Conservation (phyloP, 2,888 invertebrate genomes). For the Netelia fuscicornis region DNA sequence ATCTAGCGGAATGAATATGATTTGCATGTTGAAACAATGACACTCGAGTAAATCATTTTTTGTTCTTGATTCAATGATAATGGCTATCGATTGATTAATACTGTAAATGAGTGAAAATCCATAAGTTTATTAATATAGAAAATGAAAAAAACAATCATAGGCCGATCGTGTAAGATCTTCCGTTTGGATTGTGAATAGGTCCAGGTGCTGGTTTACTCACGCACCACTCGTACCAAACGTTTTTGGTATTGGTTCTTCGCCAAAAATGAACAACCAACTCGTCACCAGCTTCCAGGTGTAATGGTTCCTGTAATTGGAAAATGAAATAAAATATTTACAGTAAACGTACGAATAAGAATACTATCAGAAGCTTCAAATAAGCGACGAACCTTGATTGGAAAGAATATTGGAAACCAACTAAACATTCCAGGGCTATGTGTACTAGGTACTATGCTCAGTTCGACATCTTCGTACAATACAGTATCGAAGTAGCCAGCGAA, state of each 20-base stretch:
- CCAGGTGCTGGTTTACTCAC: conserved; percentile 87
- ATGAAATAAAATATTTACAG: conserved; percentile 2
- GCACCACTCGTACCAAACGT: conserved; percentile 99
- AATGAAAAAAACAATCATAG: conserved; percentile 81
- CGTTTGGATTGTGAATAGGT: conserved; percentile 90
- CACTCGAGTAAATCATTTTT: not conserved
- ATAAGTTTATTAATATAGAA: not conserved
- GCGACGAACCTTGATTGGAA: conserved; percentile 91
- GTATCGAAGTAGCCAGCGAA: conserved; percentile 98
- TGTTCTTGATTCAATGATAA: not conserved
- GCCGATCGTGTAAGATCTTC: conserved; percentile 90
- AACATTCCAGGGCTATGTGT: conserved; percentile 97
- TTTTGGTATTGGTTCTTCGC: conserved; percentile 91
- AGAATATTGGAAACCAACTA: conserved; percentile 99
- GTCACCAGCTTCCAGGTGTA: conserved; percentile 90
- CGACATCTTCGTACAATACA: conserved; percentile 92
- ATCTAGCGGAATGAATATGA: not conserved
- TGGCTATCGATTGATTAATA: conserved; percentile 34
- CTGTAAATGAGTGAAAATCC: conserved; percentile 6
- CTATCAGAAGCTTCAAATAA: conserved; percentile 19
- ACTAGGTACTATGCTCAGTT: conserved; percentile 95
- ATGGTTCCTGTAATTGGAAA: conserved; percentile 87
- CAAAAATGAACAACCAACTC: conserved; percentile 93
- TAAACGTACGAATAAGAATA: conserved; percentile 11
- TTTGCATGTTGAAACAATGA: not conserved